phyloP scores from a whole-genome alignment of 2,797 vertebrate genomes.

The Chlorospingus flavigularis region DNA sequence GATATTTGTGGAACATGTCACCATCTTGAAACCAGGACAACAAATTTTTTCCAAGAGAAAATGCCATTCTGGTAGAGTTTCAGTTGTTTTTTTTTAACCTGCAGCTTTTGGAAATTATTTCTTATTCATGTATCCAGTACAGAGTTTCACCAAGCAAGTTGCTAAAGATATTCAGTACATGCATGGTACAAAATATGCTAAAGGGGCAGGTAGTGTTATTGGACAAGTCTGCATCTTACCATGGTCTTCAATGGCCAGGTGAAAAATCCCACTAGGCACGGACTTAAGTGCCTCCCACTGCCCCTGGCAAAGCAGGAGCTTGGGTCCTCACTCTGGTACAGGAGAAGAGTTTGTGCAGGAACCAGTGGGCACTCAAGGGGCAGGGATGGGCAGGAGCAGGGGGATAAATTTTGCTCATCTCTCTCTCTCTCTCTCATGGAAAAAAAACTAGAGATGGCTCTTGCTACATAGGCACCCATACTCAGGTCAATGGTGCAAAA shows the following conservation, averaged over 20 bases:
- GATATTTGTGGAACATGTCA: background rate
- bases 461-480: rapidly evolving
- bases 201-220: background rate
- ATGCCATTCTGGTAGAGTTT: background rate
- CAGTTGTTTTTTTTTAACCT: background rate
- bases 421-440: background rate
- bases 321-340: no score
- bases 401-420: background rate
- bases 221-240: background rate
- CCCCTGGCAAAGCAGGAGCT: background rate
- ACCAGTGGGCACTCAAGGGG: rapidly evolving
- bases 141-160: background rate
- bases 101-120: background rate
- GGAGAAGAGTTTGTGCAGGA: background rate
- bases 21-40: background rate
- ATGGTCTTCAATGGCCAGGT: background rate
- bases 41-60: background rate
- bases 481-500: background rate
- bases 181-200: background rate
- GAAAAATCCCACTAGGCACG: background rate
- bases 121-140: rapidly evolving
- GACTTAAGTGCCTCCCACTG: background rate
- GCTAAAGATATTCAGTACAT: background rate
- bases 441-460: background rate
- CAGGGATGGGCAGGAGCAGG: background rate